These are phyloP conservation scores for Salticus scenicus DNA, from an alignment of 2,888 invertebrate genomes.

Conservation along the genomic window DNA sequence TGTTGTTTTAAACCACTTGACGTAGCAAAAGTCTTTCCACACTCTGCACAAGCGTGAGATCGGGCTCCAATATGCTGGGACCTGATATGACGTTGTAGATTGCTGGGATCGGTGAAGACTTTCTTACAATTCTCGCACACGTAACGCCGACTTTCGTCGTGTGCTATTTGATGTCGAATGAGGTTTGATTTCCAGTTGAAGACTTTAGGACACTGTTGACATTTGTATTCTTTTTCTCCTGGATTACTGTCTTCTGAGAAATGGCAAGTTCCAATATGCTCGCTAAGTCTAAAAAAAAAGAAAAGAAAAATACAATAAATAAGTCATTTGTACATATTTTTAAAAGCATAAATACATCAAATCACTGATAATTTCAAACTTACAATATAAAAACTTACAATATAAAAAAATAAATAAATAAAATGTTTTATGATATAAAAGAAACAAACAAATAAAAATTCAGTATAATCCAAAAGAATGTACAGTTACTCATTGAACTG, in stretches of 20 bases:
- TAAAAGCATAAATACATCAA: no score
- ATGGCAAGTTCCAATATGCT: conserved; percentile 54
- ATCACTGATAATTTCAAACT: no score
- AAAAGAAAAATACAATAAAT: no score
- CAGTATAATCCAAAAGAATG: no score
- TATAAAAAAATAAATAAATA: no score
- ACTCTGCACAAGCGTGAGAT: conserved; percentile 97
- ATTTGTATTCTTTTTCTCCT: conserved; percentile 81
- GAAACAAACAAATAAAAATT: no score
- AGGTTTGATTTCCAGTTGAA: conserved; percentile 88
- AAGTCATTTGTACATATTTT: no score
- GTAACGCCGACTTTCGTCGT: conserved; percentile 85
- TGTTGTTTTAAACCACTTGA: conserved; percentile 99
- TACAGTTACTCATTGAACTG: no score
- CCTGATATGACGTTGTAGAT: conserved; percentile 96
- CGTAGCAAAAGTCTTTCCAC: conserved; percentile 98
- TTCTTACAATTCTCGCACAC: conserved; percentile 90
- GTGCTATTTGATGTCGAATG: conserved; percentile 87
- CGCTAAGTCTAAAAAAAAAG: conserved; percentile 44
- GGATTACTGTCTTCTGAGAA: conserved; percentile 61
- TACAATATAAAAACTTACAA: no score
- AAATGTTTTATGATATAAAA: no score
- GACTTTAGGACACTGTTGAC: conserved; percentile 88
- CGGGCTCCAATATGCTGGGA: conserved; percentile 96
- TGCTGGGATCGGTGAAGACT: conserved; percentile 96